Evolutionary conservation across 2,888 invertebrate species (phyloP).

Genomic region (Labia minor): DNA sequence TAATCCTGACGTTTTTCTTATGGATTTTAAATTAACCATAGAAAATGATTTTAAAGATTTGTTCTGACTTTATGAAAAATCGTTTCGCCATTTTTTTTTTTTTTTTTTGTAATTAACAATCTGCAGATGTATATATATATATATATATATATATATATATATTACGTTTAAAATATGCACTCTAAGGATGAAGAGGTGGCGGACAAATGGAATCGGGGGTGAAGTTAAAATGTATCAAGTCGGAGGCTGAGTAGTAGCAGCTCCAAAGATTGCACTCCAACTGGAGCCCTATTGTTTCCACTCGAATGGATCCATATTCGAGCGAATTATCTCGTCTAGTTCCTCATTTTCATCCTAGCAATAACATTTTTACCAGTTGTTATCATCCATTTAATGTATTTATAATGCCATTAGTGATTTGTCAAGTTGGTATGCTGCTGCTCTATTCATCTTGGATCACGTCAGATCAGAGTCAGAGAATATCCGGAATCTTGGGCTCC

Average conservation of each 20-base stretch:
- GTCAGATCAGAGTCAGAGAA: too few species aligned
- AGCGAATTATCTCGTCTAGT: slow-evolving; percentile 5
- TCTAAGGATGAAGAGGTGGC: not conserved
- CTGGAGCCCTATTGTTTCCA: slow-evolving; percentile 13
- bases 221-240: not conserved
- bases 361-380: slow-evolving; percentile 13
- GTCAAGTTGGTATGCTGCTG: not conserved
- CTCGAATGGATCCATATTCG: slow-evolving; percentile 4
- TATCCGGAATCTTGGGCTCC: too few species aligned
- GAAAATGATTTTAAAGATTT: not conserved
- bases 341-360: not conserved
- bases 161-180: not conserved
- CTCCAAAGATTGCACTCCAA: not conserved
- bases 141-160: too few species aligned
- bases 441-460: not conserved
- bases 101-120: slow-evolving; percentile 5
- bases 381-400: slow-evolving; percentile 5
- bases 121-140: not conserved
- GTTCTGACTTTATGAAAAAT: slow-evolving; percentile 3
- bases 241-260: slow-evolving; percentile 13
- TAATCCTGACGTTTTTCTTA: too few species aligned
- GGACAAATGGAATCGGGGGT: not conserved
- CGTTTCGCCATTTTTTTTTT: not conserved
- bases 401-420: slow-evolving; percentile 13
- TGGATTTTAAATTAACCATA: not conserved